A percentile compares a stretch with the other conserved stretches of the same genome.
Evolutionary conservation across 2,888 invertebrate genomes (phyloP).

Genomic region (Caenorhabditis sp.): DNA sequence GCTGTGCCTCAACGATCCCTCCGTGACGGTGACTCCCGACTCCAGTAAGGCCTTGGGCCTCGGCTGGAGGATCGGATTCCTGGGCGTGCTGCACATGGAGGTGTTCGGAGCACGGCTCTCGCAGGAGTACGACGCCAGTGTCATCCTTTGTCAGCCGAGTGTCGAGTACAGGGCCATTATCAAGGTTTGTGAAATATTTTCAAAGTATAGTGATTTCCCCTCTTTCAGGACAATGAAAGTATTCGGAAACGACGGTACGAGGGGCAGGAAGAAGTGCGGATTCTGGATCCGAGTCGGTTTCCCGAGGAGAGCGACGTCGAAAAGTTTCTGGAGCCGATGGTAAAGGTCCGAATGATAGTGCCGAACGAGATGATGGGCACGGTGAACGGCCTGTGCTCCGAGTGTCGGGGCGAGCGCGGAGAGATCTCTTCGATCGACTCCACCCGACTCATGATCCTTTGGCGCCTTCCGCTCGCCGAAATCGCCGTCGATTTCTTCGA

Average conservation of each 20-base stretch:
- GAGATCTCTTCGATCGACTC: constrained; percentile 83
- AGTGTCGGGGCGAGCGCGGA: constrained; percentile 73
- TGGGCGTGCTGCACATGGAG: constrained; percentile 82
- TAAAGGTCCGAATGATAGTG: constrained; percentile 73
- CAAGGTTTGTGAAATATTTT: constrained; percentile 44
- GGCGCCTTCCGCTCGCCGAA: constrained; percentile 90
- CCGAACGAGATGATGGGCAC: constrained; percentile 73
- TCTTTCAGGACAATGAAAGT: constrained; percentile 68
- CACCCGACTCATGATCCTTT: constrained; percentile 87
- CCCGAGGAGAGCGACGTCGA: constrained; percentile 72
- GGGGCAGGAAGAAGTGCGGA: constrained; percentile 69
- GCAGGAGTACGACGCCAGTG: constrained; percentile 81
- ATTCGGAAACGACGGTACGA: constrained; percentile 74
- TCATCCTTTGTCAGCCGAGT: constrained; percentile 82
- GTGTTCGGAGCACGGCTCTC: constrained; percentile 82
- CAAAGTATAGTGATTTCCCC: background rate
- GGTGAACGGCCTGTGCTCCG: constrained; percentile 72
- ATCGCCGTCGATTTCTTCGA: constrained; percentile 96
- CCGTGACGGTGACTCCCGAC: constrained; percentile 88
- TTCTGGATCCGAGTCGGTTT: constrained; percentile 69
- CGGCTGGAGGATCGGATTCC: constrained; percentile 80
- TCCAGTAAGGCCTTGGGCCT: constrained; percentile 81
- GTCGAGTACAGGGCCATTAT: constrained; percentile 81
- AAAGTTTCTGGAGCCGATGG: constrained; percentile 75
- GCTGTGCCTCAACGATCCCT: constrained; percentile 93